phyloP scores from a whole-genome alignment of 2,888 invertebrate genomes.

The Corythucha ciliata region DNA sequence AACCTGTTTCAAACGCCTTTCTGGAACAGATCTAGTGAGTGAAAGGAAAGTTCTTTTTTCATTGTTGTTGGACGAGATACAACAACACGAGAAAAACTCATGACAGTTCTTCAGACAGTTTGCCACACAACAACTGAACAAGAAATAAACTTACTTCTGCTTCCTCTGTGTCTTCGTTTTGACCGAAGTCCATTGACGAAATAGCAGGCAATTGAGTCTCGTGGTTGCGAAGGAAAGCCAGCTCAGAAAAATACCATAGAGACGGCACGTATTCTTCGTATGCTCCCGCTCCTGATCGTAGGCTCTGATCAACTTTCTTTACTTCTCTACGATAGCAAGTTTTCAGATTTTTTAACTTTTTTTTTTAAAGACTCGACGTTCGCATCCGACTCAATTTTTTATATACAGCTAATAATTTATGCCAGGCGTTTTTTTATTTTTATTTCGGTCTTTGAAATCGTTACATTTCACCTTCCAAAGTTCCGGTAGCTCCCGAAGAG shows the following conservation, averaged over 20 bases:
- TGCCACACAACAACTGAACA: no score
- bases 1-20: no score
- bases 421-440: no score
- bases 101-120: no score
- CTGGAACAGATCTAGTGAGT: no score
- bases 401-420: no score
- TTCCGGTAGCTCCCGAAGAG: slow-evolving; percentile 10
- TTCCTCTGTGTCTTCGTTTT: neutral
- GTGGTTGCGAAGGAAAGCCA: slow-evolving; percentile 31
- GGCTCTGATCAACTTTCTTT: slow-evolving; percentile 30
- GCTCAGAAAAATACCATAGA: slow-evolving; percentile 35
- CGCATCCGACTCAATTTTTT: slow-evolving; percentile 10
- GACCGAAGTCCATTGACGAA: neutral
- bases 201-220: slow-evolving; percentile 13
- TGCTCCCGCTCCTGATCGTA: slow-evolving; percentile 32
- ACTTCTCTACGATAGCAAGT: slow-evolving; percentile 28
- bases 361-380: slow-evolving; percentile 13
- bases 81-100: no score
- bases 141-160: no score
- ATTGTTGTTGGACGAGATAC: no score
- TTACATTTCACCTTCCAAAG: slow-evolving; percentile 13
- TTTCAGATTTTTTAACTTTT: slow-evolving; percentile 23
- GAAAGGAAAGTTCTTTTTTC: no score
- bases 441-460: slow-evolving; percentile 10
- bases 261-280: slow-evolving; percentile 34